Evolutionary conservation across 2,888 invertebrate species (phyloP).

Genomic region (Argyresthia albistria): DNA sequence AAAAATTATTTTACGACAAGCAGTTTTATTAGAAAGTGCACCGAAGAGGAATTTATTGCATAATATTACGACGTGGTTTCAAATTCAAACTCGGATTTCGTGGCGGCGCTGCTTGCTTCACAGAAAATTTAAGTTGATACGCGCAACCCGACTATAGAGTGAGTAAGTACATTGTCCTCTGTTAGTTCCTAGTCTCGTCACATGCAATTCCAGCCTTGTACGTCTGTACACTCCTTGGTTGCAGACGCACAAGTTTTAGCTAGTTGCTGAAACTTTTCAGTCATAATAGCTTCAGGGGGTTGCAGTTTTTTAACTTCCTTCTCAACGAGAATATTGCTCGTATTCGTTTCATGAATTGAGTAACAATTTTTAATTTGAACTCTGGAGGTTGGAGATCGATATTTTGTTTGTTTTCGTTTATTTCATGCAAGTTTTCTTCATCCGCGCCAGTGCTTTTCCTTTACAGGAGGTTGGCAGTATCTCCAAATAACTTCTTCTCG

Average conservation of each 20-base stretch:
- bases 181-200: too few species aligned
- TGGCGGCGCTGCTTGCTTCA: too few species aligned
- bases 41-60: slow-evolving; percentile 20
- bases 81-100: too few species aligned
- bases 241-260: slow-evolving; percentile 18
- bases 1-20: slow-evolving; percentile 12
- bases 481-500: too few species aligned
- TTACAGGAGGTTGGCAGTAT: too few species aligned
- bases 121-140: too few species aligned
- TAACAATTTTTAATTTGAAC: neutral
- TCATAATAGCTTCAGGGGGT: slow-evolving; percentile 31
- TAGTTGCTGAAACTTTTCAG: slow-evolving; percentile 30
- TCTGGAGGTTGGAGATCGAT: neutral
- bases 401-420: too few species aligned
- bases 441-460: too few species aligned
- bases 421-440: too few species aligned
- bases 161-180: too few species aligned
- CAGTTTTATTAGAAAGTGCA: slow-evolving; percentile 12
- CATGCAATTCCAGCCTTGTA: neutral
- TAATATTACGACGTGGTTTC: slow-evolving; percentile 11
- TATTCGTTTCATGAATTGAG: neutral
- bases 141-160: too few species aligned
- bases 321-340: neutral
- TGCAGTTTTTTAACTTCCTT: slow-evolving; percentile 15
- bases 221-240: slow-evolving; percentile 13